Percentiles rank a stretch among this genome's conserved stretches.
Conservation (phyloP, 2,888 invertebrate genomes). For the Drosophila mulleri region DNA sequence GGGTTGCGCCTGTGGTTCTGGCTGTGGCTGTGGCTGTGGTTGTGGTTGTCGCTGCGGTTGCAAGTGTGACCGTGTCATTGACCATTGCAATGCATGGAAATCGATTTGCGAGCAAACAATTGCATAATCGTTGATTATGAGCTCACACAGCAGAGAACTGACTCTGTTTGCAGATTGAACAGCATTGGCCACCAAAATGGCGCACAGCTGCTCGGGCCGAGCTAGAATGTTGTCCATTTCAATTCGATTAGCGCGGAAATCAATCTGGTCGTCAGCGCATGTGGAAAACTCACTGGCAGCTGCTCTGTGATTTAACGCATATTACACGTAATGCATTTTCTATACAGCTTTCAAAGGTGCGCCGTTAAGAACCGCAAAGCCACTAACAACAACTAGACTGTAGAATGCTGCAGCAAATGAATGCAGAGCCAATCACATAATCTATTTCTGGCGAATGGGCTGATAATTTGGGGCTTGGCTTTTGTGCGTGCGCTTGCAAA, state of each 20-base stretch:
- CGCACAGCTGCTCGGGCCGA: slow-evolving; percentile 43
- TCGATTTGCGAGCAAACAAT: slow-evolving; percentile 71
- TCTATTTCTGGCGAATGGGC: slow-evolving; percentile 43
- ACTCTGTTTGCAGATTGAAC: slow-evolving; percentile 5
- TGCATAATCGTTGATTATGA: slow-evolving; percentile 74
- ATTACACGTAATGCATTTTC: slow-evolving; percentile 76
- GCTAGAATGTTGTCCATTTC: slow-evolving; percentile 60
- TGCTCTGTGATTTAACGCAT: slow-evolving; percentile 73
- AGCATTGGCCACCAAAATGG: slow-evolving; percentile 39
- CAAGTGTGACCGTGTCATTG: slow-evolving; percentile 57
- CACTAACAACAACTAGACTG: slow-evolving; percentile 56
- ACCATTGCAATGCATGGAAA: slow-evolving; percentile 69
- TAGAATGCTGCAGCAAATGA: slow-evolving; percentile 49
- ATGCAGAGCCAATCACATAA: slow-evolving; percentile 53
- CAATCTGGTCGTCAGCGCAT: slow-evolving; percentile 66
- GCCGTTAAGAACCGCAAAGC: slow-evolving; percentile 70
- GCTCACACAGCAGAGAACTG: slow-evolving; percentile 20
- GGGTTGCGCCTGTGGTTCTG: slow-evolving; percentile 11
- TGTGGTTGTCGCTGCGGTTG: slow-evolving; percentile 16
- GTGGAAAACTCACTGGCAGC: slow-evolving; percentile 45
- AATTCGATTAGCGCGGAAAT: slow-evolving; percentile 78
- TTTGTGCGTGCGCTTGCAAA: slow-evolving; percentile 62
- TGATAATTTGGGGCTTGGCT: slow-evolving; percentile 44
- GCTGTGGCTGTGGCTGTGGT: slow-evolving; percentile 14
- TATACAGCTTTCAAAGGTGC: slow-evolving; percentile 56